Conservation (phyloP, 2,113 vertebrate genomes). For the Pedionomus torquatus region DNA sequence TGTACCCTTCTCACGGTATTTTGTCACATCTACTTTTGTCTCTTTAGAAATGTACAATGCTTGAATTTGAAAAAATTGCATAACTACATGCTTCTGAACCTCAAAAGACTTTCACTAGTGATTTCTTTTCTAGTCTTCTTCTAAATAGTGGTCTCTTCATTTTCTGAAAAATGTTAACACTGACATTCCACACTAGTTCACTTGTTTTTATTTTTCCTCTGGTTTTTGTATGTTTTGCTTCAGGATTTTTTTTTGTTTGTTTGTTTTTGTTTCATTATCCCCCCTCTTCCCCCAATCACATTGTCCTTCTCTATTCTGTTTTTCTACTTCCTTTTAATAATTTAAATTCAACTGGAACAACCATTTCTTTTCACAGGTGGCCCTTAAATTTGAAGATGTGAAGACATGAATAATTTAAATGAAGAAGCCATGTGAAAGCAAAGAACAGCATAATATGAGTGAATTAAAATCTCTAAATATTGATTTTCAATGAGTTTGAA, state of each 20-base stretch:
- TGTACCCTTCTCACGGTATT: neutral
- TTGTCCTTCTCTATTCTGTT: neutral
- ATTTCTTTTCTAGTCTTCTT: neutral
- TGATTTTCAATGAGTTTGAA: neutral
- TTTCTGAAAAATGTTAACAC: neutral
- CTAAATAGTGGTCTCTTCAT: neutral
- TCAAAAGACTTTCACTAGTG: neutral
- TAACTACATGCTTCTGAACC: neutral
- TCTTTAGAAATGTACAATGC: neutral
- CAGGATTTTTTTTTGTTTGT: too few relatives aligned
- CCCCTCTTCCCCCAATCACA: too few relatives aligned
- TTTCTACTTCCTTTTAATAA: neutral
- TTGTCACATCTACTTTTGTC: neutral
- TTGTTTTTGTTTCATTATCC: neutral
- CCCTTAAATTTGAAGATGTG: neutral
- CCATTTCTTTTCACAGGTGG: neutral
- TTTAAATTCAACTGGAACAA: neutral
- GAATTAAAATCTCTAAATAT: neutral
- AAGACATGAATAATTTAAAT: neutral
- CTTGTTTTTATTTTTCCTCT: neutral
- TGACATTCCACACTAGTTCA: rapidly evolving
- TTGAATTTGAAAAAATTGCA: neutral
- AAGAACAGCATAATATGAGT: neutral
- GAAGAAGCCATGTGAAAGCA: neutral
- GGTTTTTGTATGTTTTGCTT: too few relatives aligned